Percentiles rank a stretch among this genome's conserved stretches.
phyloP scores from a whole-genome alignment of 2,888 invertebrate genomes.

The Dyspetes luteomarginatus region DNA sequence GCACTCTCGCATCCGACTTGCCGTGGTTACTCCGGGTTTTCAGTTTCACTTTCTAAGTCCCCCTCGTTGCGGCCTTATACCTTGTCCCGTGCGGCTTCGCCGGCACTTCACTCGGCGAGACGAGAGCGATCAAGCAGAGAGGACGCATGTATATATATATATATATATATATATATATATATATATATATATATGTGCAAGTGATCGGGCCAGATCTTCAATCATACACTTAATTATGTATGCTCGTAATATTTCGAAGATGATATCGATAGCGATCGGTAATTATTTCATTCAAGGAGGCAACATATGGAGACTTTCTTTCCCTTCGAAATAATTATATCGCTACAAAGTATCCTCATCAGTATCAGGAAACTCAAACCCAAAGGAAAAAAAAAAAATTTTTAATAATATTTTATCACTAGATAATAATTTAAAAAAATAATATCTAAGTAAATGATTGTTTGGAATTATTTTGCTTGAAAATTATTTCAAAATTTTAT shows the following conservation, averaged over 20 bases:
- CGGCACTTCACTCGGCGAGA: slow-evolving; percentile 49
- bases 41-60: slow-evolving; percentile 83
- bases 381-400: too few species aligned
- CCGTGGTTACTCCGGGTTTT: slow-evolving; percentile 75
- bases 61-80: slow-evolving; percentile 67
- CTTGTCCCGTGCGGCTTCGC: slow-evolving; percentile 59
- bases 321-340: too few species aligned
- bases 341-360: too few species aligned
- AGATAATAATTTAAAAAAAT: slow-evolving; percentile 35
- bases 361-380: too few species aligned
- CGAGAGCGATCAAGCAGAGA: slow-evolving; percentile 39
- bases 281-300: neutral
- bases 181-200: neutral
- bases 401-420: neutral
- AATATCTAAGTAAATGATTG: too few species aligned
- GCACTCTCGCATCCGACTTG: slow-evolving; percentile 78
- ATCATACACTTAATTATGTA: neutral
- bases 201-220: neutral
- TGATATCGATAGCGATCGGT: neutral
- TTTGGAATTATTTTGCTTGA: slow-evolving; percentile 25
- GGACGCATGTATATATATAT: neutral
- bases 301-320: neutral
- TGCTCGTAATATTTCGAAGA: neutral
- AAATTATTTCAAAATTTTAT: slow-evolving; percentile 50
- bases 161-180: neutral